Percentiles rank a stretch among this genome's conserved stretches.
Evolutionary conservation across 2,113 vertebrate genomes (phyloP).

Genomic region (Nothoprocta perdicaria): DNA sequence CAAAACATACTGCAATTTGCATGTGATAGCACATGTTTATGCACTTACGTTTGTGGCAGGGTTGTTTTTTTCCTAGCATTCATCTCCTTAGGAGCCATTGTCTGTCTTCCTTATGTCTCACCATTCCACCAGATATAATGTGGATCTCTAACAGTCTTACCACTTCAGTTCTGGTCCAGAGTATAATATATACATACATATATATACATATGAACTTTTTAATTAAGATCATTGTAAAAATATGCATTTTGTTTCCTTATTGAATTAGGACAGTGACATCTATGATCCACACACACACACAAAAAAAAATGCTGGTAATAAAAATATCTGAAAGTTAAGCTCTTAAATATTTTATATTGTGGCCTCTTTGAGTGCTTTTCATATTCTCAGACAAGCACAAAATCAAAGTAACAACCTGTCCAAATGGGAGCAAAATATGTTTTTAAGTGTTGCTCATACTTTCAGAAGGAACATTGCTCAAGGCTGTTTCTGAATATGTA

Average conservation of each 20-base stretch:
- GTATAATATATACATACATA: no score
- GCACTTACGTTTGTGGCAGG: neutral
- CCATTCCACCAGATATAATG: neutral
- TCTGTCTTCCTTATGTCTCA: neutral
- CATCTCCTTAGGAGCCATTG: neutral
- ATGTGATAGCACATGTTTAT: neutral
- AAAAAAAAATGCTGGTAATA: neutral
- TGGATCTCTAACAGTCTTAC: neutral
- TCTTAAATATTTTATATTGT: slow-evolving; percentile 46
- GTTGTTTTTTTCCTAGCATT: neutral
- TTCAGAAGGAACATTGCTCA: slow-evolving; percentile 45
- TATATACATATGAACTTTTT: neutral
- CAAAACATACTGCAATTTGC: neutral
- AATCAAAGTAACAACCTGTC: slow-evolving; percentile 54
- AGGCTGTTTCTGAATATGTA: slow-evolving; percentile 40
- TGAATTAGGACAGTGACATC: neutral
- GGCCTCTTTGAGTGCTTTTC: slow-evolving; percentile 37
- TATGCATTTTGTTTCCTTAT: neutral
- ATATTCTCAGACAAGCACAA: slow-evolving; percentile 45
- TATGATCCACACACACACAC: neutral
- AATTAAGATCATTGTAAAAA: neutral
- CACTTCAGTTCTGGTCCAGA: neutral
- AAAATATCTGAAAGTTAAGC: slow-evolving; percentile 28
- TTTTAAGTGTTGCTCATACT: slow-evolving; percentile 41
- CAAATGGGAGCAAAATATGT: slow-evolving; percentile 50